A percentile compares a stretch with the other conserved stretches of the same genome.
Evolutionary conservation across 1,140 invertebrate species (phyloP).

Genomic region (Ctenoplectra terminalis): DNA sequence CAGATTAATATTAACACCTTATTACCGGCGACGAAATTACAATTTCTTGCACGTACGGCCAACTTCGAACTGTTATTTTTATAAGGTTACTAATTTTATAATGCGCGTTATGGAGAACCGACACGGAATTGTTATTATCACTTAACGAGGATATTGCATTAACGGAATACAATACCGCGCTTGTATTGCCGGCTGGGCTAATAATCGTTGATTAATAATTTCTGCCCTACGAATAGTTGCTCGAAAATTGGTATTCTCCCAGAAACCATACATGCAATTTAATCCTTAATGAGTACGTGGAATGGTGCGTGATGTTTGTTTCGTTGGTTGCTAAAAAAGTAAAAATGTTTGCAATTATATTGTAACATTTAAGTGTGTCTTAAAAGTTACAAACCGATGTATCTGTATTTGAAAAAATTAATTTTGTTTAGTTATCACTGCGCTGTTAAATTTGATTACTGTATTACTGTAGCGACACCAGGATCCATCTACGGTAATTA

Average conservation of each 20-base stretch:
- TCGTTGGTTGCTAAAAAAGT: neutral
- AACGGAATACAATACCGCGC: neutral
- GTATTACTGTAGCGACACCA: too few relatives aligned
- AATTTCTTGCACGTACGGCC: constrained; percentile 7
- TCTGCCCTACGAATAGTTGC: neutral
- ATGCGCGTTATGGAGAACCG: neutral
- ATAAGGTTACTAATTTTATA: constrained; percentile 17
- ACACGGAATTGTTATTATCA: constrained; percentile 16
- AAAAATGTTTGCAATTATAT: constrained; percentile 5
- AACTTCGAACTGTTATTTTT: constrained; percentile 18
- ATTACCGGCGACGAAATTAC: constrained; percentile 19
- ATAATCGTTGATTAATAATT: constrained; percentile 19
- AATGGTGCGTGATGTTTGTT: neutral
- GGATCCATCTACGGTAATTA: too few relatives aligned
- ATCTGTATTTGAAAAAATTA: too few relatives aligned
- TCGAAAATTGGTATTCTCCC: constrained; percentile 3
- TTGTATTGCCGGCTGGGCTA: neutral
- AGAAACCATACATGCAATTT: neutral
- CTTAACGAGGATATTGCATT: neutral
- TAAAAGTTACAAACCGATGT: too few relatives aligned
- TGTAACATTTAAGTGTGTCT: neutral
- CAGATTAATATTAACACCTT: constrained; percentile 46
- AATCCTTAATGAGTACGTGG: neutral
- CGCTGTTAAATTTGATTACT: too few relatives aligned
- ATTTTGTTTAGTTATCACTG: too few relatives aligned